phyloP scores from a whole-genome alignment of 2,888 invertebrate species.

The Nebria salina region DNA sequence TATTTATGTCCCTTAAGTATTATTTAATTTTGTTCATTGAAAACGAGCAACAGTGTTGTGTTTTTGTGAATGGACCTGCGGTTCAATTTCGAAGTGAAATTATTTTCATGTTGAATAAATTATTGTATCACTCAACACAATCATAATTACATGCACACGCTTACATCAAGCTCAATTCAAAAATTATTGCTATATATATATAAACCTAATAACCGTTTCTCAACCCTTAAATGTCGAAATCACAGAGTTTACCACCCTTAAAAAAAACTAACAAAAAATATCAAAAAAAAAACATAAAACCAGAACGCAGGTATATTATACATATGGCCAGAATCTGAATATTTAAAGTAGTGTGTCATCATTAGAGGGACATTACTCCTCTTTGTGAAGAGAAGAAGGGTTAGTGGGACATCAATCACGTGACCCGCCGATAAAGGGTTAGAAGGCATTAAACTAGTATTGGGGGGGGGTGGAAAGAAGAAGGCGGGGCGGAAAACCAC shows the following conservation, averaged over 20 bases:
- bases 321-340: not conserved
- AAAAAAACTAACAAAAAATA: not conserved
- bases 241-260: not conserved
- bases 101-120: too few relatives aligned
- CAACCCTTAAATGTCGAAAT: not conserved
- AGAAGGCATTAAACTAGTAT: not conserved
- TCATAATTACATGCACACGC: too few relatives aligned
- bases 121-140: too few relatives aligned
- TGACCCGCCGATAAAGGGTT: not conserved
- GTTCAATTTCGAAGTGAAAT: too few relatives aligned
- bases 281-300: not conserved
- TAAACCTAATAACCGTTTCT: too few relatives aligned
- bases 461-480: not conserved
- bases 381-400: not conserved
- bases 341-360: not conserved
- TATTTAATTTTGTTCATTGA: not conserved
- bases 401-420: slow-evolving; percentile 12
- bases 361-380: not conserved
- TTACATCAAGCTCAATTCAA: too few relatives aligned
- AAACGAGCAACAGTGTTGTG: not conserved
- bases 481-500: not conserved
- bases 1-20: not conserved
- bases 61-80: not conserved
- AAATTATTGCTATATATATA: too few relatives aligned
- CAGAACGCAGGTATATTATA: not conserved